Evolutionary conservation across 1,140 invertebrate genomes (phyloP).

Genomic region (Dysdera silvatica): DNA sequence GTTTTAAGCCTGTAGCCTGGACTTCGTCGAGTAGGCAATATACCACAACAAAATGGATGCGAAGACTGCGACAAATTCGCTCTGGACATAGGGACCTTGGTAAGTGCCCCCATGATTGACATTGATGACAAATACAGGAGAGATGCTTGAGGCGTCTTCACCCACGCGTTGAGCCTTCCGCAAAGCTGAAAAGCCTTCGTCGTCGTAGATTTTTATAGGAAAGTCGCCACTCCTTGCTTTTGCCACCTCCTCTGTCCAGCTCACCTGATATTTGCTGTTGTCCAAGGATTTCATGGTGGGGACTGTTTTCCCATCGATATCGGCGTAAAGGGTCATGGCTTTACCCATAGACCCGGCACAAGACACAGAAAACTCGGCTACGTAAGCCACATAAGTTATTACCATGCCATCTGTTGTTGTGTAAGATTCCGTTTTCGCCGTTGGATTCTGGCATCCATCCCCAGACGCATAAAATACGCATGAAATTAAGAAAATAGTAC

Average conservation of each 20-base stretch:
- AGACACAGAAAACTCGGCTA: slow-evolving; percentile 48
- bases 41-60: slow-evolving; percentile 73
- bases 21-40: slow-evolving; percentile 72
- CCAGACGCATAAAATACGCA: no score
- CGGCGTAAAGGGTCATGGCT: slow-evolving; percentile 65
- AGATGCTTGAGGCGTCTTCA: slow-evolving; percentile 51
- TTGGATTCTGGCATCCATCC: slow-evolving; percentile 44
- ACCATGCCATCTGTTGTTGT: slow-evolving; percentile 85
- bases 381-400: slow-evolving; percentile 59
- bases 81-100: slow-evolving; percentile 82
- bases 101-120: slow-evolving; percentile 78
- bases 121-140: slow-evolving; percentile 63
- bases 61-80: slow-evolving; percentile 75
- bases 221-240: slow-evolving; percentile 69
- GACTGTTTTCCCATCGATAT: slow-evolving; percentile 69
- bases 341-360: slow-evolving; percentile 39
- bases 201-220: slow-evolving; percentile 73
- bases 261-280: slow-evolving; percentile 73
- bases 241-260: slow-evolving; percentile 79
- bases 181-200: slow-evolving; percentile 77
- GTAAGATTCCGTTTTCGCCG: slow-evolving; percentile 53
- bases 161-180: slow-evolving; percentile 50
- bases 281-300: slow-evolving; percentile 64
- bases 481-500: no score
- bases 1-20: no score